Evolutionary conservation across 2,888 invertebrate species (phyloP).

Genomic region (Mimachlamys varia): DNA sequence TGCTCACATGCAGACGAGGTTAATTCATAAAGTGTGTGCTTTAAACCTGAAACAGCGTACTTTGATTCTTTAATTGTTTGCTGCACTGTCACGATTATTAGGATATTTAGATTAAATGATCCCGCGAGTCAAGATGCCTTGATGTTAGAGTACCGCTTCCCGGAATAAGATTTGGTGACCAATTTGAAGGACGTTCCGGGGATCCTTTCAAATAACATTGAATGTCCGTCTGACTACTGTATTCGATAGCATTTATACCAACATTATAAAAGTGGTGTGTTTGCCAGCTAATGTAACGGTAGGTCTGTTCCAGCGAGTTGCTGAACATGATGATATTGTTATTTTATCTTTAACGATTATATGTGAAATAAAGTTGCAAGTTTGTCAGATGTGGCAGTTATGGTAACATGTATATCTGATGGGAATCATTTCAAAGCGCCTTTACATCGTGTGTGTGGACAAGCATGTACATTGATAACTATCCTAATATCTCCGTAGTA

Average conservation of each 20-base stretch:
- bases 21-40: not conserved
- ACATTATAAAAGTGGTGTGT: too few relatives aligned
- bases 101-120: not conserved
- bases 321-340: not conserved
- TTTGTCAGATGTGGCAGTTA: not conserved
- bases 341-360: not conserved
- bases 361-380: not conserved
- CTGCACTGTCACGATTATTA: not conserved
- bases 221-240: not conserved
- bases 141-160: not conserved
- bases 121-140: not conserved
- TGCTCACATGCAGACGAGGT: conserved; percentile 18
- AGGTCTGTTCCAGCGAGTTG: not conserved
- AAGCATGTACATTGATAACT: not conserved
- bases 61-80: not conserved
- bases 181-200: not conserved
- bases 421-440: not conserved
- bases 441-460: not conserved
- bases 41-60: not conserved
- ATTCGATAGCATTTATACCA: too few relatives aligned
- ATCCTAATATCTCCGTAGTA: too few relatives aligned
- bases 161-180: not conserved
- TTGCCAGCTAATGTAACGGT: not conserved
- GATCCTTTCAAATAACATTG: not conserved
- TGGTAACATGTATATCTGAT: not conserved